These are phyloP conservation scores for Hormaphis cornu DNA, from an alignment of 1,140 invertebrate genomes.

Conservation along the genomic window DNA sequence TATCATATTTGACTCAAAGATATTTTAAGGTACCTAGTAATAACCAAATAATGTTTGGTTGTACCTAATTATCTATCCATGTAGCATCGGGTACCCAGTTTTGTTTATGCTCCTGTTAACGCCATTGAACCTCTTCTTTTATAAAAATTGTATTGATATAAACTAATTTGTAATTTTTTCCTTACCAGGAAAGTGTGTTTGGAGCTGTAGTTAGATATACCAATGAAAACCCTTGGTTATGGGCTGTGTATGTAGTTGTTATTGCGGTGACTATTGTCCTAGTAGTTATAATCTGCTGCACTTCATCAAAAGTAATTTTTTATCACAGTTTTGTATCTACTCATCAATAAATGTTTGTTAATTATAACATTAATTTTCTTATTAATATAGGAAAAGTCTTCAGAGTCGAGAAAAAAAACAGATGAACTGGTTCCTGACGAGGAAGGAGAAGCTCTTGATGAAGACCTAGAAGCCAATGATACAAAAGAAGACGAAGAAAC, in stretches of 20 bases:
- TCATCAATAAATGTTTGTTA: not conserved
- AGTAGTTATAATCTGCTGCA: constrained; percentile 18
- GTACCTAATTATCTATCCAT: not conserved
- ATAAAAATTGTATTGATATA: not conserved
- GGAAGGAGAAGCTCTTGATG: constrained; percentile 38
- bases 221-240: constrained; percentile 83
- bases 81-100: no score
- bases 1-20: constrained; percentile 56
- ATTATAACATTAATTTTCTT: constrained; percentile 6
- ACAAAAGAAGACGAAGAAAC: constrained; percentile 36
- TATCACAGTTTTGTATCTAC: not conserved
- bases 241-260: constrained; percentile 73
- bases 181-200: constrained; percentile 15
- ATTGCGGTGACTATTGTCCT: constrained; percentile 46
- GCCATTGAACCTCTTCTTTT: no score
- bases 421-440: constrained; percentile 48
- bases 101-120: no score
- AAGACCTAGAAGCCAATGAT: constrained; percentile 36
- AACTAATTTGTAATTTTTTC: not conserved
- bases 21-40: constrained; percentile 62
- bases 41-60: constrained; percentile 31
- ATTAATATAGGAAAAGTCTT: constrained; percentile 41
- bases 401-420: constrained; percentile 51
- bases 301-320: constrained; percentile 35
- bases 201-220: constrained; percentile 68